These are phyloP conservation scores for Atlantisia rogersi DNA, from an alignment of 2,113 vertebrate species.

Conservation along the genomic window DNA sequence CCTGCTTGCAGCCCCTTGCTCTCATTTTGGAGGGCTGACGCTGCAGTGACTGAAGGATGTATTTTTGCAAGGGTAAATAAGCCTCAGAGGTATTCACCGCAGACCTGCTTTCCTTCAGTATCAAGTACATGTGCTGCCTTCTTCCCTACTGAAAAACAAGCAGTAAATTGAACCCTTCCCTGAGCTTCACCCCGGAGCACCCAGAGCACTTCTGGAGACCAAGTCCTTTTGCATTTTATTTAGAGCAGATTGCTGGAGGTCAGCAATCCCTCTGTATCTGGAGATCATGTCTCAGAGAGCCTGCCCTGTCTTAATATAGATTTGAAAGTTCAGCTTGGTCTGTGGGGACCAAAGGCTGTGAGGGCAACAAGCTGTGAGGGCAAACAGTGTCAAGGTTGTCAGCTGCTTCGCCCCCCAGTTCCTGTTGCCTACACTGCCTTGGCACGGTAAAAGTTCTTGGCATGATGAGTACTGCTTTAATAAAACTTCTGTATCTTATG, in stretches of 20 bases:
- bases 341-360: neutral
- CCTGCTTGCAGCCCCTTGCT: neutral
- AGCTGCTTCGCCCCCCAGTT: neutral
- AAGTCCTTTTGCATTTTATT: neutral
- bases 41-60: neutral
- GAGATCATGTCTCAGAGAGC: neutral
- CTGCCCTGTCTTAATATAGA: slow-evolving; percentile 25
- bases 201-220: neutral
- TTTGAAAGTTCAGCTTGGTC: slow-evolving; percentile 33
- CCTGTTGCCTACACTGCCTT: neutral
- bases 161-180: neutral
- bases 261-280: neutral
- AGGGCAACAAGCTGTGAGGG: neutral
- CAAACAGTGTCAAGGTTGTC: neutral
- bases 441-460: neutral
- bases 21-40: neutral
- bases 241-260: neutral
- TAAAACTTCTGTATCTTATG: neutral
- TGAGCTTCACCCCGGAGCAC: neutral
- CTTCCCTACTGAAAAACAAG: neutral
- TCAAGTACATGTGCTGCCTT: neutral
- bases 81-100: neutral
- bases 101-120: neutral
- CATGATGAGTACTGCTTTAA: neutral
- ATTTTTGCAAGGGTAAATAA: neutral